These are phyloP conservation scores for Ophonus ardosiacus DNA, from an alignment of 2,888 invertebrate genomes.

Conservation along the genomic window DNA sequence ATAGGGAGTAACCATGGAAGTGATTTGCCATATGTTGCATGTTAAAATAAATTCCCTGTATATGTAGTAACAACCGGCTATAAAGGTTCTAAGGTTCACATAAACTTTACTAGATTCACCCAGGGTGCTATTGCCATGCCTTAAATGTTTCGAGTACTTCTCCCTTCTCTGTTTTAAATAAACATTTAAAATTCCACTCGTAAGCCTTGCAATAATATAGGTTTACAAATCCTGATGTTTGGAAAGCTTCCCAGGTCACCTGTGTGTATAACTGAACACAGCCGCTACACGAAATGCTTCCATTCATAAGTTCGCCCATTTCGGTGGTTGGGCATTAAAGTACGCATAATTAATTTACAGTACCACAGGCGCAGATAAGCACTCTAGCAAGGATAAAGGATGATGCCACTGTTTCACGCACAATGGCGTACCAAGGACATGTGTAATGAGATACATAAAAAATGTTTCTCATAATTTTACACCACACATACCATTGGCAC, in stretches of 20 bases:
- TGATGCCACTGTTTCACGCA: not conserved
- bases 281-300: constrained; percentile 2
- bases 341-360: constrained; percentile 62
- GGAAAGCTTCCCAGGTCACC: not conserved
- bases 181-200: constrained; percentile 17
- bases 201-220: not conserved
- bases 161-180: not conserved
- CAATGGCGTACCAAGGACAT: not conserved
- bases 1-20: too few species aligned
- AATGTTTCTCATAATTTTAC: too few species aligned
- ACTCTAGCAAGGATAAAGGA: constrained; percentile 22
- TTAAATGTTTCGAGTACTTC: too few species aligned
- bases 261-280: not conserved
- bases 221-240: not conserved
- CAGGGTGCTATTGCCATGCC: too few species aligned
- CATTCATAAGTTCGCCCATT: constrained; percentile 61
- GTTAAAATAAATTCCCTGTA: too few species aligned
- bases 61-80: not conserved
- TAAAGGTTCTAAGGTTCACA: too few species aligned
- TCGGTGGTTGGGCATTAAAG: constrained; percentile 58
- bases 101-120: too few species aligned
- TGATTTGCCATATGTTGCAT: too few species aligned
- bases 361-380: constrained; percentile 58
- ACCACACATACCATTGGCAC: too few species aligned
- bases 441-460: too few species aligned